Base-by-base conservation (phyloP, 2,797 vertebrate genomes). In the Sebastes hubbsi region DNA sequence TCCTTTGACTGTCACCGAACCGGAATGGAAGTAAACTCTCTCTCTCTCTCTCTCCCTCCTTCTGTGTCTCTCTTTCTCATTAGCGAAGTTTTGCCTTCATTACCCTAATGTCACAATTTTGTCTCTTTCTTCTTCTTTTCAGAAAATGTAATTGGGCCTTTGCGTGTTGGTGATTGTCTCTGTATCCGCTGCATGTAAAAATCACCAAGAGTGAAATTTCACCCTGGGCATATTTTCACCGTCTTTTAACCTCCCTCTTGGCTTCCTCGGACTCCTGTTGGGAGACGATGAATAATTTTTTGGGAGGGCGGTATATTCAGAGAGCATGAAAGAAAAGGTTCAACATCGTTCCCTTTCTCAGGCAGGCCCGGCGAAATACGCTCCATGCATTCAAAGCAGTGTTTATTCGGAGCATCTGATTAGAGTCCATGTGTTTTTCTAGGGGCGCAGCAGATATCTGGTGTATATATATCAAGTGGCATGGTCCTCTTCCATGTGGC, bases 81-180 rank as follows among this genome's bases (percentile, higher is more conserved):
- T 92, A 93, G 89, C 59, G 12, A 86, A 89, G 78, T 94, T 91
- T 90, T 91, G 75, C 83, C 89, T 86, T 93, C 92, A 93, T 94
- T 94, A 93, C 86, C 87, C 91, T 92, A 91, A 93, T 91, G 92
- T 91, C 91, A 87, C 86, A 83, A 88, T 90, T 91, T 88, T 89
- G 87, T 90, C 72, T 90, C 67, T 81, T 89, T 83, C 74, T 86
- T 87, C 82, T 82, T 75, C 75, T 67, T 87, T 87, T 89, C 77
- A 77, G 75, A 88, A 88, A 90, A 78, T 89, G 81, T 93, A 92
- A 94, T 92, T 92, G 89, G 85, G 87, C 81, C 80, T 89, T 92
- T 91, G 85, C 69, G 5, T 85, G 75, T 78, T 74, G 83, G 69
- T 80, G 90, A 91, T 80, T 90, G 84, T 87, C 83, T 85, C 88